These are phyloP conservation scores for Athrips mouffetella DNA, from an alignment of 2,888 invertebrate genomes.

Conservation along the genomic window DNA sequence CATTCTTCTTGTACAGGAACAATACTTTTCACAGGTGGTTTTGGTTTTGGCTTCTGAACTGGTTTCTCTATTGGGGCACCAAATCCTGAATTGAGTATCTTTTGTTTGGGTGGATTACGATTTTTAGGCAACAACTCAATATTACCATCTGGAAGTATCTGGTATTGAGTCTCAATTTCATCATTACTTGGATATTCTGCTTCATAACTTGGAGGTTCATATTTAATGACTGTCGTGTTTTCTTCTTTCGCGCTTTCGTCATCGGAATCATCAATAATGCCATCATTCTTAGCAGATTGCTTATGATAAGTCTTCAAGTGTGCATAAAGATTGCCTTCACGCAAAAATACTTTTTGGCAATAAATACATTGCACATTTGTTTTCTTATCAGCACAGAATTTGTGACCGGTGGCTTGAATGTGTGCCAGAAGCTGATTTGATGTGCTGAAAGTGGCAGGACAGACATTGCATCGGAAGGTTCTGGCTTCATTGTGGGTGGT, in stretches of 20 bases:
- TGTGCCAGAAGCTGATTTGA: conserved; percentile 64
- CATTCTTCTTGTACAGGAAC: conserved; percentile 21
- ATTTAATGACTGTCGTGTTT: conserved; percentile 35
- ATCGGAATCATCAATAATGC: conserved; percentile 80
- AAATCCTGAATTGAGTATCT: conserved; percentile 61
- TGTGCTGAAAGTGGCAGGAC: conserved; percentile 71
- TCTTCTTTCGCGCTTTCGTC: conserved; percentile 41
- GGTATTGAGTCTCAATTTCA: conserved; percentile 49
- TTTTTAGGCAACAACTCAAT: conserved; percentile 55
- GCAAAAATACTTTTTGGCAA: conserved; percentile 85
- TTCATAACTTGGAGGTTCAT: conserved; percentile 51
- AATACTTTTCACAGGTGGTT: conserved; percentile 27
- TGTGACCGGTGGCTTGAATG: conserved; percentile 78
- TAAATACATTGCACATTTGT: conserved; percentile 82
- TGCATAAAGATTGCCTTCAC: conserved; percentile 83
- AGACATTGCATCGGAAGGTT: conserved; percentile 75
- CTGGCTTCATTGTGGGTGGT: conserved; percentile 75
- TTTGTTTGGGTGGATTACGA: conserved; percentile 46
- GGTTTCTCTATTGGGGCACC: conserved; percentile 31
- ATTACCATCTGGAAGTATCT: conserved; percentile 61
- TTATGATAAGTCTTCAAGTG: conserved; percentile 84
- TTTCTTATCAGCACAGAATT: conserved; percentile 59
- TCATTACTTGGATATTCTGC: conserved; percentile 54
- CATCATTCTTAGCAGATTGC: conserved; percentile 80
- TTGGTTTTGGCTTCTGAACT: conserved; percentile 33